Conservation (phyloP, 2,113 vertebrate genomes). For the Acrocephalus arundinaceus region DNA sequence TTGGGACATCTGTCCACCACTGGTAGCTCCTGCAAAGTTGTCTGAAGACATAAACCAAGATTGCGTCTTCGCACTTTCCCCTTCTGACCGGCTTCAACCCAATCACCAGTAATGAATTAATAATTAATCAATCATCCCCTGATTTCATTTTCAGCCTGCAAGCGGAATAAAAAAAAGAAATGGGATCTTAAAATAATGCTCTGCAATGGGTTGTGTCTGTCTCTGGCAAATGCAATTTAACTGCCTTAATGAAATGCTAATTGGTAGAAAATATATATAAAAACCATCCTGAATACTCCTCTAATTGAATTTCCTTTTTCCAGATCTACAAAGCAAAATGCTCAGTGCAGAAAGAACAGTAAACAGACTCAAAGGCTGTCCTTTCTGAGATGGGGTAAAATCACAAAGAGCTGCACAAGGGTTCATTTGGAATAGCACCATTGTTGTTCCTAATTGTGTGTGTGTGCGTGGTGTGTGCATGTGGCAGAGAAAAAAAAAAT, state of each 20-base stretch:
- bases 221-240: constrained; percentile 73
- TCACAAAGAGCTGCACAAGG: not conserved
- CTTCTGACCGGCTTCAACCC: not conserved
- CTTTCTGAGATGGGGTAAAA: not conserved
- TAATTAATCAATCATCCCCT: constrained; percentile 62
- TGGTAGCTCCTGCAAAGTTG: not conserved
- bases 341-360: not conserved
- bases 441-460: constrained; percentile 4
- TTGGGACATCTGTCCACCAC: not conserved
- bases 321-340: constrained; percentile 21
- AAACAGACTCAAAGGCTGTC: constrained; percentile 13
- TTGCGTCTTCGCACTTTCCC: not conserved
- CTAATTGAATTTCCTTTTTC: constrained; percentile 64
- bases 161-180: constrained; percentile 18
- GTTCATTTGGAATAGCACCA: not conserved
- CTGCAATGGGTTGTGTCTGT: constrained; percentile 53
- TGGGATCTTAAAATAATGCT: constrained; percentile 65
- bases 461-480: not conserved
- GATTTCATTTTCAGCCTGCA: constrained; percentile 60
- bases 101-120: constrained; percentile 48
- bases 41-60: not conserved
- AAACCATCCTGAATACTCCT: constrained; percentile 49
- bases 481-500: constrained; percentile 39
- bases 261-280: constrained; percentile 70
- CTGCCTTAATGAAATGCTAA: constrained; percentile 77